Evolutionary conservation across 2,797 vertebrate genomes (phyloP), one percentile per base, ranked within the genome.

Genomic region (Xiphorhynchus erythropygius): DNA sequence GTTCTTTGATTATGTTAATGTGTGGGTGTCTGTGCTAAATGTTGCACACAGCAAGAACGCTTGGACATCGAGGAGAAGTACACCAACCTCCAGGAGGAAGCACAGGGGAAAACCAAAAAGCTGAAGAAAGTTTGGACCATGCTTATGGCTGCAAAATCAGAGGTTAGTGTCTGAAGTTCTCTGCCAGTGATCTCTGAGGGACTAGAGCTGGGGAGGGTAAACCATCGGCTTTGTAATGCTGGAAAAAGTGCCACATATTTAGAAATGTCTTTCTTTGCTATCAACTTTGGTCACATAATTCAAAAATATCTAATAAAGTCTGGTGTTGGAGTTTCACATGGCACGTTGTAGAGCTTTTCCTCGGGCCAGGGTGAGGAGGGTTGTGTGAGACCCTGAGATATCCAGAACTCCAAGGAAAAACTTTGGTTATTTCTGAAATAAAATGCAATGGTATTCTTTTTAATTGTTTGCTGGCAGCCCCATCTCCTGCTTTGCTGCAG

Each of bases 41-140:
- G 77, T 79, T 93, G 33, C 70, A 87, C 91, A 87, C 97, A 99
- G 99, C 99, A 99, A 99, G 99, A 99, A 71, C 99, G 99, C 53
- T 97, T 99, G 97, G 99, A 99, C 97, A 99, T 99, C 8, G 99
- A 99, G 97, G 99, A 99, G 97, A 99, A 99, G 93, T 99, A 99
- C 96, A 99, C 99, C 69, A 99, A 98, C 94, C 98, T 99, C 74
- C 99, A 99, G 97, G 99, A 99, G 82, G 99, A 99, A 93, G 99
- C 99, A 15, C 99, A 99, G 95, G 99, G 99, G 56, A 99, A 99
- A 97, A 99, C 99, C 74, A 99, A 99, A 97, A 99, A 99, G 82
- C 97, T 99, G 96, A 99, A 99, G 98, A 99, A 99, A 98, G 99
- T 99, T 22, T 99, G 99, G 99, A 99, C 99, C 76, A 99, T 99